phyloP scores from a whole-genome alignment of 2,113 vertebrate species.

The Callocephalon fimbriatum region DNA sequence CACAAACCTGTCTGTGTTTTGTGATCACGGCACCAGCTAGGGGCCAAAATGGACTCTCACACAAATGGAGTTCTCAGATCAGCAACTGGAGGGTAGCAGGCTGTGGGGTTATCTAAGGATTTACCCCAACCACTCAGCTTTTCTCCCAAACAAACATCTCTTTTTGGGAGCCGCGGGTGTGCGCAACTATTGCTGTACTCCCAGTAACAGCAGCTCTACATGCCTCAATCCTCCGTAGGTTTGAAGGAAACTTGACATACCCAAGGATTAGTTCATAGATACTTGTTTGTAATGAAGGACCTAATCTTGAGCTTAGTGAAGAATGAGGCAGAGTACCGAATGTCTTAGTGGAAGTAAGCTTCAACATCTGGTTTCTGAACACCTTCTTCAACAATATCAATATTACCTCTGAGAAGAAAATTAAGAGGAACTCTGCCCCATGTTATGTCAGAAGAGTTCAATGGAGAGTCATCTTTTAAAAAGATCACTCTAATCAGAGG shows the following conservation, averaged over 20 bases:
- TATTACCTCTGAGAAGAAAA: background rate
- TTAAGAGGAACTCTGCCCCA: background rate
- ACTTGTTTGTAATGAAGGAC: background rate
- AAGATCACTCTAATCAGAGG: background rate
- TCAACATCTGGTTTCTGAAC: background rate
- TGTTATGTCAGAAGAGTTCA: background rate
- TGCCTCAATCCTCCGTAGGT: background rate
- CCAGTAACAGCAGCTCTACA: background rate
- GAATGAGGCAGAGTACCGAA: fast-evolving
- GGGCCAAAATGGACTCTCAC: background rate
- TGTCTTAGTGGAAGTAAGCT: background rate
- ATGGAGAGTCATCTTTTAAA: background rate
- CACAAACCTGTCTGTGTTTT: background rate
- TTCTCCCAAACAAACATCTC: background rate
- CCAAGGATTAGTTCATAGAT: background rate
- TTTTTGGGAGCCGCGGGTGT: fast-evolving
- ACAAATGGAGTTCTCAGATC: fast-evolving
- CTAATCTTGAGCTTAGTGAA: background rate
- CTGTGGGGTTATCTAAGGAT: background rate
- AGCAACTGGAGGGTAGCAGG: background rate
- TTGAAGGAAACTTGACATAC: background rate
- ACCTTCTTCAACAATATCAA: background rate
- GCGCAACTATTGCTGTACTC: background rate
- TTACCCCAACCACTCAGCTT: background rate
- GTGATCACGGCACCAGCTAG: background rate